Evolutionary conservation across 53 echinoderm and acorn worm species (phyloP), one percentile per base, ranked within the genome.

Genomic region (Arbacia lixula): DNA sequence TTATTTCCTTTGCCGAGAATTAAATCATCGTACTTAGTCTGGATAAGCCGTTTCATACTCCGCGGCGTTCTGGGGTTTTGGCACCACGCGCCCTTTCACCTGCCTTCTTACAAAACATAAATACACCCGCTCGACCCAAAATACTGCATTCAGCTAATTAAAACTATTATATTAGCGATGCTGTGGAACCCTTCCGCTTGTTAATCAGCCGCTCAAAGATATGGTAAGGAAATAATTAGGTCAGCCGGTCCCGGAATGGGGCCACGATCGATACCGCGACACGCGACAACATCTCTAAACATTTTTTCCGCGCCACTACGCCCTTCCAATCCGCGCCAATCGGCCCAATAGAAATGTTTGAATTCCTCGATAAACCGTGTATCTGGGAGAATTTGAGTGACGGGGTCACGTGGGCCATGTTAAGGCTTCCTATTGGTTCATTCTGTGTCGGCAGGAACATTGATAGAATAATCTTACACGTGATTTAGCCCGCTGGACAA

Each of bases 131-230:
- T 28, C 53, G 39, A 75, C 46, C 75, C 75, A 6, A 75, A 75
- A 75, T 53, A 75, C 33, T 54, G 53, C 75, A 75, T 75, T 75
- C 53, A 75, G 75, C 75, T 75, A 75, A 75, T 75, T 75, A 75
- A 75, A 75, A 75, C 75, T 75, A 75, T 75, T 75, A 75, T 75
- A 75, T 75, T 75, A 75, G 75, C 53, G 75, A 53, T 54, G 75
- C 75, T 27, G 75, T 32, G 20, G 75, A 75, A 75, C 52, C 54
- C 75, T 54, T 75, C 54, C 75, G 53, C 53, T 39, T 54, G 31
- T 53, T 75, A 53, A 36, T 8, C 75, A 10, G 10, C 54, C 33
- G 36, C 75, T 75, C 75, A 52, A 75, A 53, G 33, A 35, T 53
- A 55, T 19, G 35, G 75, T 75, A 75, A 75, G 53, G 75, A 75